A percentile compares a stretch with the other conserved stretches of the same genome.
These are phyloP conservation scores for Anadara kagoshimensis DNA, from an alignment of 1,140 invertebrate genomes.

Conservation along the genomic window DNA sequence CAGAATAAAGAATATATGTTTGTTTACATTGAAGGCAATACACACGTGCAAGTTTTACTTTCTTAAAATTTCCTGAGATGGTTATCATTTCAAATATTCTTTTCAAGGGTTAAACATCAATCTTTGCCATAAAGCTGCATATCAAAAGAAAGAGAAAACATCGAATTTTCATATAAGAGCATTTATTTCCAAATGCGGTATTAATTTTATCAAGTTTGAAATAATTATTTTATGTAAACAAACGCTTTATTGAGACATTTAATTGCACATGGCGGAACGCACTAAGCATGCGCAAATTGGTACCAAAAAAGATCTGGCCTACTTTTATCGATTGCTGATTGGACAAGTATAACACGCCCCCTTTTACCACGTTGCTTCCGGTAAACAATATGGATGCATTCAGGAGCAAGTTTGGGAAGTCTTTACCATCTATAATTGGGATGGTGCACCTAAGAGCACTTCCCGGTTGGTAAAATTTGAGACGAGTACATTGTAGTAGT, in stretches of 20 bases:
- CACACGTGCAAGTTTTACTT: too few species aligned
- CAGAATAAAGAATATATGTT: too few species aligned
- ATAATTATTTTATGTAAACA: slow-evolving; percentile 22
- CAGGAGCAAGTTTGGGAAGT: neutral
- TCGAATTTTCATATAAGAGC: neutral
- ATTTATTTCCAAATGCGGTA: slow-evolving; percentile 4
- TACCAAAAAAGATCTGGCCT: slow-evolving; percentile 1
- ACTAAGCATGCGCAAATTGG: slow-evolving; percentile 32
- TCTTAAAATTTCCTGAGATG: neutral
- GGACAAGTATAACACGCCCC: neutral
- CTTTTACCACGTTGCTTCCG: slow-evolving; percentile 14
- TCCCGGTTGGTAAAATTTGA: slow-evolving; percentile 1
- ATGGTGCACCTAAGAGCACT: slow-evolving; percentile 15
- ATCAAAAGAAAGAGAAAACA: slow-evolving; percentile 22
- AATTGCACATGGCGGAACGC: slow-evolving; percentile 15
- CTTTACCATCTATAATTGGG: neutral
- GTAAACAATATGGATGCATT: slow-evolving; percentile 32
- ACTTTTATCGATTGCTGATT: slow-evolving; percentile 28
- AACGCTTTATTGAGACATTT: slow-evolving; percentile 1
- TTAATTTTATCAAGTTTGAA: slow-evolving; percentile 24
- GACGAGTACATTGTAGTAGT: too few species aligned
- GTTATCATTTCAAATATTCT: neutral
- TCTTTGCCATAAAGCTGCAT: slow-evolving; percentile 13
- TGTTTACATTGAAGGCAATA: too few species aligned
- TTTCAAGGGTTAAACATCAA: neutral